These are phyloP conservation scores for Pantala flavescens DNA, from an alignment of 1,140 invertebrate species.

Conservation along the genomic window DNA sequence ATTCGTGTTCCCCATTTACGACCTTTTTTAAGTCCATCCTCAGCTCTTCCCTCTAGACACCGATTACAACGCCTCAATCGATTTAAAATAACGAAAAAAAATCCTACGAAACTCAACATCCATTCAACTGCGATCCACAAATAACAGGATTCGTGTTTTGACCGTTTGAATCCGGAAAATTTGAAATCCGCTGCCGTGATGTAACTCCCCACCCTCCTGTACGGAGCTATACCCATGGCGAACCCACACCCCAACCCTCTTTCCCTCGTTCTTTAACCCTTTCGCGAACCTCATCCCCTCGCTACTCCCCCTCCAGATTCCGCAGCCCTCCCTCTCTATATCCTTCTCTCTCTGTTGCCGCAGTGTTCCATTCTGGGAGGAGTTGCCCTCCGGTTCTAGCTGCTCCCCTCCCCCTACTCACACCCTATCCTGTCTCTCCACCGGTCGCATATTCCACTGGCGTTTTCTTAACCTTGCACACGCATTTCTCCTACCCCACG, in stretches of 20 bases:
- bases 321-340: neutral
- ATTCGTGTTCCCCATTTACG: too few relatives aligned
- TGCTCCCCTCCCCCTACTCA: neutral
- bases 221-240: neutral
- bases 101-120: neutral
- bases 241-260: neutral
- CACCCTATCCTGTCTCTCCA: neutral
- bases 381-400: neutral
- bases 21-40: too few relatives aligned
- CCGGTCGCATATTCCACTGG: neutral
- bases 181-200: too few relatives aligned
- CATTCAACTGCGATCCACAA: neutral
- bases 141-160: too few relatives aligned
- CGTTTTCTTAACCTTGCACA: too few relatives aligned
- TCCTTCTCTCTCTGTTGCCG: neutral
- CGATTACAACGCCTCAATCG: too few relatives aligned
- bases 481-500: too few relatives aligned
- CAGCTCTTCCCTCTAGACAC: too few relatives aligned
- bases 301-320: neutral
- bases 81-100: too few relatives aligned
- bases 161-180: too few relatives aligned
- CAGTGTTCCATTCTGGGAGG: neutral
- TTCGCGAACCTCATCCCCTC: neutral
- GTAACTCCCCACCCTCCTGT: neutral
- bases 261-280: neutral